Evolutionary conservation across 2,888 invertebrate genomes (phyloP).

Genomic region (Tanaodytes sp.): DNA sequence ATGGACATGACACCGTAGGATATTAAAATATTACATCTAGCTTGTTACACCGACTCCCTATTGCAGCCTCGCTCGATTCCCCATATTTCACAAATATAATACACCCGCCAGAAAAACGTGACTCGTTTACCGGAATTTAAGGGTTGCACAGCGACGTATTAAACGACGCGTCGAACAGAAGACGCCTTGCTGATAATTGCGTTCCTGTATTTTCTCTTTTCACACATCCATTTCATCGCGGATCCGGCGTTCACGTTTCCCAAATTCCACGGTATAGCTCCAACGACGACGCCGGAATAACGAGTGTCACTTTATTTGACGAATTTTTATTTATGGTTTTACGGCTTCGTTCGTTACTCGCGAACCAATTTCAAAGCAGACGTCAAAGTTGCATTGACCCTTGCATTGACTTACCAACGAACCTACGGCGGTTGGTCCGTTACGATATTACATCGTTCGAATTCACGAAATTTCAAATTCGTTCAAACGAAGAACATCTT

Average conservation of each 20-base stretch:
- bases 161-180: constrained; percentile 41
- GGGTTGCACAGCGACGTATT: constrained; percentile 30
- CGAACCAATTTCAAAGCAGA: too few relatives aligned
- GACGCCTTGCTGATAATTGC: constrained; percentile 29
- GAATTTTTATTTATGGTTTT: too few relatives aligned
- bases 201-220: not conserved
- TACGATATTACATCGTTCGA: too few relatives aligned
- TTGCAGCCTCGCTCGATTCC: constrained; percentile 30
- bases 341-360: too few relatives aligned
- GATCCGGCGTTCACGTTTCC: too few relatives aligned
- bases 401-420: too few relatives aligned
- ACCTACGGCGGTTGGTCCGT: too few relatives aligned
- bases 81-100: constrained; percentile 51
- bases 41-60: constrained; percentile 38
- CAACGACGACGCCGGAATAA: too few relatives aligned
- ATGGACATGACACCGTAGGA: constrained; percentile 66
- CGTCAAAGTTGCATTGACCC: too few relatives aligned
- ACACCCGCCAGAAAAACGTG: constrained; percentile 59
- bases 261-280: too few relatives aligned
- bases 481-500: constrained; percentile 8
- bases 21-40: constrained; percentile 64
- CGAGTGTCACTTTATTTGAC: too few relatives aligned
- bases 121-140: constrained; percentile 50
- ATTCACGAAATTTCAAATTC: not conserved
- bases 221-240: not conserved